A percentile compares a stretch with the other conserved stretches of the same genome.
These are phyloP conservation scores for Austrolebias charrua DNA, from an alignment of 2,797 vertebrate genomes.

Conservation along the genomic window DNA sequence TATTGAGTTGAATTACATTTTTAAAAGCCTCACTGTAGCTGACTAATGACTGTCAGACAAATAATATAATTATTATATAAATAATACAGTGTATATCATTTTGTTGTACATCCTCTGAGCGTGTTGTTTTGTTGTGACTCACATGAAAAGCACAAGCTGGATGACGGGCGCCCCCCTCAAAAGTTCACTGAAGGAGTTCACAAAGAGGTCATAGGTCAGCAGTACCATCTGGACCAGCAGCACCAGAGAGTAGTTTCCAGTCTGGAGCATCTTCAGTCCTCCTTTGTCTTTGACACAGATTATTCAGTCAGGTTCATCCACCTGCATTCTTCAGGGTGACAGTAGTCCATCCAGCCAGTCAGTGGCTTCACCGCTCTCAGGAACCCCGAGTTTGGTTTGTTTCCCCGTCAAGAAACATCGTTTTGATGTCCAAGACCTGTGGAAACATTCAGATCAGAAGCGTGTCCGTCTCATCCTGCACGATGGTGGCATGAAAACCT, in stretches of 20 bases:
- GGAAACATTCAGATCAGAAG: conserved; percentile 18
- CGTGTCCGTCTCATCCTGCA: conserved; percentile 21
- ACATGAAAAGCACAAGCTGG: conserved; percentile 98
- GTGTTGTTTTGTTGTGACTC: conserved; percentile 65
- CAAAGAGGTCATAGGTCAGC: conserved; percentile 90
- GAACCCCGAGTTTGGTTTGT: not conserved
- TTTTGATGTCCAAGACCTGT: conserved; percentile 13
- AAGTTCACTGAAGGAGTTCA: conserved; percentile 97
- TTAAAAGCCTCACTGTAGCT: not conserved
- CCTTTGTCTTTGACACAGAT: not conserved
- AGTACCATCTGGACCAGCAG: conserved; percentile 90
- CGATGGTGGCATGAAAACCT: conserved; percentile 33
- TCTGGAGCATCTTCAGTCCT: conserved; percentile 86
- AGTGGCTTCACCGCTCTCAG: not conserved
- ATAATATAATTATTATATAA: too few species aligned
- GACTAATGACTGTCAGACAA: not conserved
- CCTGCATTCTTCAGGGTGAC: conserved; percentile 22
- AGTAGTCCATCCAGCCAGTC: conserved; percentile 15
- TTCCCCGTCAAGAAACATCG: too few species aligned
- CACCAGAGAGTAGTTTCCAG: conserved; percentile 93
- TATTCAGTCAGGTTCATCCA: not conserved
- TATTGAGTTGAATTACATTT: too few species aligned
- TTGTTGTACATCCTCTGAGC: too few species aligned
- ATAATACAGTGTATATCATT: too few species aligned
- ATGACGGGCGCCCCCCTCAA: conserved; percentile 85